Evolutionary conservation across 1,140 invertebrate genomes (phyloP), one percentile per base, ranked within the genome.

Genomic region (Drosophila bocqueti): DNA sequence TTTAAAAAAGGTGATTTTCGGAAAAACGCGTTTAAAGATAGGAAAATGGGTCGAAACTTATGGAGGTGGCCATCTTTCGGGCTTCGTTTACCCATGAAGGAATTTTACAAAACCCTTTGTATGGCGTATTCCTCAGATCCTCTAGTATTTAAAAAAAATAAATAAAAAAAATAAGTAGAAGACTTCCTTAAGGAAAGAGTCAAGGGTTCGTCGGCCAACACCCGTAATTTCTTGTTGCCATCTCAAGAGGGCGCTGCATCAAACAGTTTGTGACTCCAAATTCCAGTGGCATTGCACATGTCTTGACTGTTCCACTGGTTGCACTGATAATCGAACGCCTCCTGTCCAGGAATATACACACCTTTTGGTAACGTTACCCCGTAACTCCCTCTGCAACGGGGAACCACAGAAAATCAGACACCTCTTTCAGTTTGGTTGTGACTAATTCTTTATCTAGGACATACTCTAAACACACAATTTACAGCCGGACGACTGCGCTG

Each of bases 381-480:
- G 9, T 3, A 7, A 29, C 29, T n/a, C 9, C 47, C 47, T n/a
- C 47, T 29, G 46, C 24, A 26, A 50, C 1, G 47, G 21, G 13
- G 24, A 15, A 15, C 3, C 24, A 9, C 31, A 15, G 2, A 1
- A 34, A 34, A 52, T 18, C 2, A 50, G 1, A 15, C 5, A 11
- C 29, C n/a, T 21, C 7, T 0, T 36, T 4, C n/a, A 31, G n/a
- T 55, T 67, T 34, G 16, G 38, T 36, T 67, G 62, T 67, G 62
- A 69, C 66, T 52, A 29, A 18, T 13, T 69, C 24, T 69, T 69
- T 45, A 50, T 69, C 67, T 69, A 71, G 7, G 38, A 52, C 63
- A 16, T 55, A 68, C n/a, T 34, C 64, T 72, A 43, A 34, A 52
- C 38, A 66, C 29, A 49, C 29, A 66, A 34, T 43, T 11, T 31